Evolutionary conservation across 2,113 vertebrate species (phyloP).

Genomic region (Gallinago jamesoni): DNA sequence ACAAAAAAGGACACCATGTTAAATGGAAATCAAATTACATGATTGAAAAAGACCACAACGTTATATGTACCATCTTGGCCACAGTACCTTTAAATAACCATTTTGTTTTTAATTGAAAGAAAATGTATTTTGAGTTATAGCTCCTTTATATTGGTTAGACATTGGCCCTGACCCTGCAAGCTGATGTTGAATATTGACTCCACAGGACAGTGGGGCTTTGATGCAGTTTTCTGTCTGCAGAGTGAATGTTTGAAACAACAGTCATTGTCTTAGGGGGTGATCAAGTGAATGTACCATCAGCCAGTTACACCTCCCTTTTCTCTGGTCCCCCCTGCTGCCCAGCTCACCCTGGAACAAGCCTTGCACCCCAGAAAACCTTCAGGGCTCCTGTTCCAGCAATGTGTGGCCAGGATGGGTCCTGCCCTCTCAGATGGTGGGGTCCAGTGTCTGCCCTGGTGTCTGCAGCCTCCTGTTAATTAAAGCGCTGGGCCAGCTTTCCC

Average conservation of each 20-base stretch:
- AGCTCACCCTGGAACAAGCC: neutral
- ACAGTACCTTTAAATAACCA: neutral
- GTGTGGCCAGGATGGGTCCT: neutral
- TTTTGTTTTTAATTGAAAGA: neutral
- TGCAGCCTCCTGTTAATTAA: neutral
- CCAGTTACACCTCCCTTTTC: neutral
- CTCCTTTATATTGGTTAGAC: neutral
- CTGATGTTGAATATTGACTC: neutral
- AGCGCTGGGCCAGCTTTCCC: neutral
- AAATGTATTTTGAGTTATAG: neutral
- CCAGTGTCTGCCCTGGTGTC: neutral
- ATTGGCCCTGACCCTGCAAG: neutral
- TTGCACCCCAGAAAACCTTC: rapidly evolving
- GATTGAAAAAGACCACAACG: neutral
- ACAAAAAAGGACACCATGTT: neutral
- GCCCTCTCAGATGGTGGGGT: rapidly evolving
- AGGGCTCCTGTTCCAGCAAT: neutral
- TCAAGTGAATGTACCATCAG: neutral
- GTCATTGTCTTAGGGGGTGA: neutral
- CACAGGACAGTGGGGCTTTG: neutral
- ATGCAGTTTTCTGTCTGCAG: neutral
- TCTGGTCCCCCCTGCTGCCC: rapidly evolving
- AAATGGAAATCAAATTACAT: neutral
- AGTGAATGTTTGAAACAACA: rapidly evolving
- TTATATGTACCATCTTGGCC: neutral